A percentile compares a stretch with the other conserved stretches of the same genome.
phyloP scores from a whole-genome alignment of 2,113 vertebrate species.

The Scytalopus superciliaris region DNA sequence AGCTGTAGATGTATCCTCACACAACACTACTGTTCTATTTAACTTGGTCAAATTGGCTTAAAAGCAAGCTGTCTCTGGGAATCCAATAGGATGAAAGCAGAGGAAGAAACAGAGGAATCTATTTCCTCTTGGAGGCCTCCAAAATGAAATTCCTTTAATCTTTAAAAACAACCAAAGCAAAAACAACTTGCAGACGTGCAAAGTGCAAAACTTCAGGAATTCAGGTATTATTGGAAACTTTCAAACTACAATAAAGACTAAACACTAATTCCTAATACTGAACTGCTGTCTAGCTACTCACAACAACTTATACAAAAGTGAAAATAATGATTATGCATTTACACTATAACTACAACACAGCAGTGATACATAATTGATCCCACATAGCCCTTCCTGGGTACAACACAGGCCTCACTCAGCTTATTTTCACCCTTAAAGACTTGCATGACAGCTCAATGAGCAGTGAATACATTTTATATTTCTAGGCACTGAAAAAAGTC shows the following conservation, averaged over 20 bases:
- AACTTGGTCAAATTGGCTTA: background rate
- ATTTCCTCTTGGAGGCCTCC: background rate
- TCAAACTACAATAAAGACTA: background rate
- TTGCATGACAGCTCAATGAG: background rate
- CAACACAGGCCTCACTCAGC: background rate
- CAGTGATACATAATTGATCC: background rate
- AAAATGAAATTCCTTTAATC: background rate
- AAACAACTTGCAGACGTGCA: background rate
- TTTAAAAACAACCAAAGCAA: background rate
- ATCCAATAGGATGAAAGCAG: background rate
- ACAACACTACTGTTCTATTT: background rate
- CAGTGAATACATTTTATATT: background rate
- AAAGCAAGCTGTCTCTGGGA: background rate
- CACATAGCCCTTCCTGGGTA: background rate
- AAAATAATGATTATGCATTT: background rate
- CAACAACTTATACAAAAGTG: background rate
- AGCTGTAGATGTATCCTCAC: background rate
- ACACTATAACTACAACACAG: background rate
- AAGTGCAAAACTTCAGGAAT: background rate
- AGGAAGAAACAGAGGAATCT: background rate
- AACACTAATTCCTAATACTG: background rate
- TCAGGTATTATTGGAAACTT: background rate
- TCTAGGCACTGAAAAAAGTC: background rate
- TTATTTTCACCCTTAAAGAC: background rate
- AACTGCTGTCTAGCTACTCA: background rate